Evolutionary conservation across 2,113 vertebrate genomes (phyloP).

Genomic region (Lophius piscatorius): DNA sequence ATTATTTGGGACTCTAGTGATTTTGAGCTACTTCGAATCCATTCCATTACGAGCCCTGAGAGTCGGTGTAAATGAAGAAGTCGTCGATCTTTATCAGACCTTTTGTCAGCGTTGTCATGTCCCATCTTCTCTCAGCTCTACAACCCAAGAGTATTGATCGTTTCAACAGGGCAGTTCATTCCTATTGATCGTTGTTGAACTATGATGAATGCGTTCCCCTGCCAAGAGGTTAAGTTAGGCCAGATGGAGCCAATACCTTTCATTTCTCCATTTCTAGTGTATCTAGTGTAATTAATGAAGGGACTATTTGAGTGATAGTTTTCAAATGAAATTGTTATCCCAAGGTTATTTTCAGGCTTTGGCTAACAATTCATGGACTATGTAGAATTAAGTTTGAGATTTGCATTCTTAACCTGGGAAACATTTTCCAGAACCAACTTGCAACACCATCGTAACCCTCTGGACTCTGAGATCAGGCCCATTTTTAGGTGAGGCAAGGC

Average conservation of each 20-base stretch:
- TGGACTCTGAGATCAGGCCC: too few relatives aligned
- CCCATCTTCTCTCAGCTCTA: constrained; percentile 65
- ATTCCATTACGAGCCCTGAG: constrained; percentile 1
- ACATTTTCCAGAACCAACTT: too few relatives aligned
- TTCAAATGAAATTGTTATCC: neutral
- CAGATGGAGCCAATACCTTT: constrained; percentile 25
- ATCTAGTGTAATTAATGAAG: constrained; percentile 11
- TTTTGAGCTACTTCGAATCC: constrained; percentile 2
- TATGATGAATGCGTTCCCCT: constrained; percentile 68
- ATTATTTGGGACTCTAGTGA: constrained; percentile 5
- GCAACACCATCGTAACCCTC: too few relatives aligned
- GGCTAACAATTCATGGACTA: neutral
- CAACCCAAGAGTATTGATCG: constrained; percentile 70
- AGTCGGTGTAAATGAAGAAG: constrained; percentile 52
- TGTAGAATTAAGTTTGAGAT: neutral
- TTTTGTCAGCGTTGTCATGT: constrained; percentile 71
- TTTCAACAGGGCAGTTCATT: constrained; percentile 69
- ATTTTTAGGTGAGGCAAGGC: too few relatives aligned
- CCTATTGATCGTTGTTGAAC: constrained; percentile 69
- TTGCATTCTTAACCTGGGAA: neutral
- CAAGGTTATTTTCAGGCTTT: neutral
- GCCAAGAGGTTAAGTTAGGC: constrained; percentile 39
- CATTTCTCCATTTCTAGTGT: constrained; percentile 37
- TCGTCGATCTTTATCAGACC: constrained; percentile 46
- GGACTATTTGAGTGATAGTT: neutral